Conservation (phyloP, 2,888 invertebrate species). For the Clunio marinus region DNA sequence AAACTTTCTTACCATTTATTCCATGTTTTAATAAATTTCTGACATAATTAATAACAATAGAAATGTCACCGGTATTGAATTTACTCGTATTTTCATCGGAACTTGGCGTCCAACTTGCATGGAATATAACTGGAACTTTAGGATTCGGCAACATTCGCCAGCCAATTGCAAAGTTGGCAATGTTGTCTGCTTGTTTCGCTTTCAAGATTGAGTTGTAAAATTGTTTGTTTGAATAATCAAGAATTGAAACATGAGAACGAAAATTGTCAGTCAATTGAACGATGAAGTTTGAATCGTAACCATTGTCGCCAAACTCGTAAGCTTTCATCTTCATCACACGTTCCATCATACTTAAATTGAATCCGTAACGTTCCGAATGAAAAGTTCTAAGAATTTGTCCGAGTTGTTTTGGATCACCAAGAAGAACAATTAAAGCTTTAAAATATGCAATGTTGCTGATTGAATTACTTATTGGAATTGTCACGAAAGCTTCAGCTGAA, state of each 20-base stretch:
- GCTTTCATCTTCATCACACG: neutral
- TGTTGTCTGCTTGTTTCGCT: neutral
- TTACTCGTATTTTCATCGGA: neutral
- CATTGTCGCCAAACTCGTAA: neutral
- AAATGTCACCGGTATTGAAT: neutral
- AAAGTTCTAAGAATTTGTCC: constrained; percentile 44
- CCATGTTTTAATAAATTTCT: neutral
- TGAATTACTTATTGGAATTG: constrained; percentile 8
- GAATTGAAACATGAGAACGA: constrained; percentile 12
- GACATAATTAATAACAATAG: neutral
- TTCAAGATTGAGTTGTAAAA: constrained; percentile 8
- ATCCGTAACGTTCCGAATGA: constrained; percentile 44
- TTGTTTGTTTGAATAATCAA: neutral
- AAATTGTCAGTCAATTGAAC: constrained; percentile 20
- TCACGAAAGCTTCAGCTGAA: neutral
- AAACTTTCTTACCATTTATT: neutral
- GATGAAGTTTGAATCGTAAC: neutral
- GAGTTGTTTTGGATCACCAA: constrained; percentile 26
- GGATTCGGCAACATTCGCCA: constrained; percentile 14
- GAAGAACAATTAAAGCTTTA: neutral
- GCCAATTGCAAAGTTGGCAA: constrained; percentile 10
- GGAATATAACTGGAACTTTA: constrained; percentile 16
- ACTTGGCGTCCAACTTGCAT: neutral
- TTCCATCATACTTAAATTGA: constrained; percentile 50
- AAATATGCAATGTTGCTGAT: neutral